Percentiles rank a stretch among this genome's conserved stretches.
Evolutionary conservation across 2,113 vertebrate genomes (phyloP).

Genomic region (Sterrhoptilus dennistouni): DNA sequence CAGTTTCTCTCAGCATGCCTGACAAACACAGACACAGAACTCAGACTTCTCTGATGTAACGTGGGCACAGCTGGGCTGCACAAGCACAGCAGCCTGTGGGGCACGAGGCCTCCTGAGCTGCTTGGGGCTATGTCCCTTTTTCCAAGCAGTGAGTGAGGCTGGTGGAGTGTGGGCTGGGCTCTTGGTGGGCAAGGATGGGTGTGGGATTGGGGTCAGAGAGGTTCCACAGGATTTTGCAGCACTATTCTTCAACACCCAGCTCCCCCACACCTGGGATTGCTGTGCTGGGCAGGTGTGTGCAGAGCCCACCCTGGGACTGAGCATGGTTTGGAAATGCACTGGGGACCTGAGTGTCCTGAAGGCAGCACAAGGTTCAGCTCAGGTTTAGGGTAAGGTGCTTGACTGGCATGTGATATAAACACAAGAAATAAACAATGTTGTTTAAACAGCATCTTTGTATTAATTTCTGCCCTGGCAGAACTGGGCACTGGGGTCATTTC

Average conservation of each 20-base stretch:
- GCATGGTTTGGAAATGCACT: neutral
- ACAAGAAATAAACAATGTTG: neutral
- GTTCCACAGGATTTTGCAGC: neutral
- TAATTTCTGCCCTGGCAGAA: neutral
- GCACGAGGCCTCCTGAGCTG: neutral
- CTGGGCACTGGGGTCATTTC: neutral
- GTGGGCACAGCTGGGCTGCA: neutral
- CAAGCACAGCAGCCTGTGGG: neutral
- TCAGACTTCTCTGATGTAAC: neutral
- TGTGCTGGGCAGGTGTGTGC: accelerated
- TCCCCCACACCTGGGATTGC: neutral
- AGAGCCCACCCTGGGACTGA: neutral
- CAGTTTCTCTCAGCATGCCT: neutral
- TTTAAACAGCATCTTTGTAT: neutral
- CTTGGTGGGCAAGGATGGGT: accelerated
- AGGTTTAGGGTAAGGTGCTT: neutral
- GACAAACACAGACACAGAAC: neutral
- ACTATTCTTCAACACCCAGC: accelerated
- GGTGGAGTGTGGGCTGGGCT: accelerated
- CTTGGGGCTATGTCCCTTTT: accelerated
- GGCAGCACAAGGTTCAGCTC: neutral
- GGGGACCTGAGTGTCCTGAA: neutral
- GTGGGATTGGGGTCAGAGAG: neutral
- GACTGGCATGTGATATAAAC: accelerated
- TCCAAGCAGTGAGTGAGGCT: neutral